These are phyloP conservation scores for Apamea crenata DNA, from an alignment of 2,888 invertebrate genomes.

Conservation along the genomic window DNA sequence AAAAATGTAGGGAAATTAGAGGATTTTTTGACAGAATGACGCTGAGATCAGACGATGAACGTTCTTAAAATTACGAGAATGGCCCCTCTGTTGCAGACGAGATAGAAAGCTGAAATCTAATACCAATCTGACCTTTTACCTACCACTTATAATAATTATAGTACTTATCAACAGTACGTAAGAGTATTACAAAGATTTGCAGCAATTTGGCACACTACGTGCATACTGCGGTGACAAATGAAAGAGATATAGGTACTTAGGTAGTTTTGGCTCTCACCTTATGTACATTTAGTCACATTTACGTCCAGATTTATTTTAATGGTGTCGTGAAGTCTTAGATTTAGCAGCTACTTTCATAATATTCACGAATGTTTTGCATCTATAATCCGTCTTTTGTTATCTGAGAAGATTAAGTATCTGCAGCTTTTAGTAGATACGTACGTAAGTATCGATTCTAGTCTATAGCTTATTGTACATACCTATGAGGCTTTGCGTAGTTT, in stretches of 20 bases:
- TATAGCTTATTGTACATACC: background rate
- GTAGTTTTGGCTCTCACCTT: constrained; percentile 32
- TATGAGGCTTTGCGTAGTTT: background rate
- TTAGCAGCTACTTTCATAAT: background rate
- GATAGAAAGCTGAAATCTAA: constrained; percentile 1
- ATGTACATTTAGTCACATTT: constrained; percentile 15
- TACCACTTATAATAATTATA: constrained; percentile 14
- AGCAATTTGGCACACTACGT: constrained; percentile 35
- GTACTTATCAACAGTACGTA: background rate
- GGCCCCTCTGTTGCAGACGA: too few relatives aligned
- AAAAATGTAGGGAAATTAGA: too few relatives aligned
- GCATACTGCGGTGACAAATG: constrained; percentile 13
- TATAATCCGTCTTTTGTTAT: background rate
- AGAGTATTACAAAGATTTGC: constrained; percentile 19
- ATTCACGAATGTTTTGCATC: constrained; percentile 1
- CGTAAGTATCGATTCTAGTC: background rate
- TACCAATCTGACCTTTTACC: background rate
- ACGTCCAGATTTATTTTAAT: constrained; percentile 3
- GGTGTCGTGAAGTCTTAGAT: background rate
- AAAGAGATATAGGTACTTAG: constrained; percentile 2
- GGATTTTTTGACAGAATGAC: too few relatives aligned
- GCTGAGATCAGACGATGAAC: too few relatives aligned
- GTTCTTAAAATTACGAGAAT: too few relatives aligned
- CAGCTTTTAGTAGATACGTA: background rate
- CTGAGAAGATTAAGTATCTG: background rate